Percentiles rank a stretch among this genome's conserved stretches.
Evolutionary conservation across 2,797 vertebrate genomes (phyloP).

Genomic region (Platyrinchus mystaceus): DNA sequence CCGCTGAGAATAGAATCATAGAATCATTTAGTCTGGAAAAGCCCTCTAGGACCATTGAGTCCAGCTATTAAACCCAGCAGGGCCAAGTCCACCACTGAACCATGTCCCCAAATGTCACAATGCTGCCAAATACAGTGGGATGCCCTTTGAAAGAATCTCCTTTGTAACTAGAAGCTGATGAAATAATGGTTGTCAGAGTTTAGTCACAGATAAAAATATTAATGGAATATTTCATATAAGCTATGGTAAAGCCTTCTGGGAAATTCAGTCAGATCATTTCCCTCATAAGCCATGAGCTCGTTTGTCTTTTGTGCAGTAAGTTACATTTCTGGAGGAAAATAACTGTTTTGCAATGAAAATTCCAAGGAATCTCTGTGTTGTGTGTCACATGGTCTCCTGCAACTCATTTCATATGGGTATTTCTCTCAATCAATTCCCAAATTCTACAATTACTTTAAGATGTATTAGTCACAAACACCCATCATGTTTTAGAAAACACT

Average conservation of each 20-base stretch:
- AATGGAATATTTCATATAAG: not conserved
- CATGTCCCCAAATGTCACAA: not conserved
- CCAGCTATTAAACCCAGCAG: not conserved
- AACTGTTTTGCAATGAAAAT: not conserved
- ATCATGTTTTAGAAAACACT: not conserved
- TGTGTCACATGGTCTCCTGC: not conserved
- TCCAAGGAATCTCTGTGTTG: not conserved
- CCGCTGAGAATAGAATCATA: not conserved
- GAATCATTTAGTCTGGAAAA: not conserved
- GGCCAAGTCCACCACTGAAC: not conserved
- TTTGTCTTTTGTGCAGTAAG: not conserved
- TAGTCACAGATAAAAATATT: not conserved
- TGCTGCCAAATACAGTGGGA: not conserved
- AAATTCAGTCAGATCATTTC: not conserved
- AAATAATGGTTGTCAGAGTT: not conserved
- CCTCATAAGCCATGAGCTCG: not conserved
- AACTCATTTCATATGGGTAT: not conserved
- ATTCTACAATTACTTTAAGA: not conserved
- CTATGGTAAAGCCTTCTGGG: not conserved
- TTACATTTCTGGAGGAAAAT: not conserved
- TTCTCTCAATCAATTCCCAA: not conserved
- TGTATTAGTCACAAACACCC: not conserved
- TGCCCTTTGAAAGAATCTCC: not conserved
- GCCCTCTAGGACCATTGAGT: not conserved
- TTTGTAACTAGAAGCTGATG: not conserved